Conservation (phyloP, 2,888 invertebrate genomes). For the Thereva nobilitata region DNA sequence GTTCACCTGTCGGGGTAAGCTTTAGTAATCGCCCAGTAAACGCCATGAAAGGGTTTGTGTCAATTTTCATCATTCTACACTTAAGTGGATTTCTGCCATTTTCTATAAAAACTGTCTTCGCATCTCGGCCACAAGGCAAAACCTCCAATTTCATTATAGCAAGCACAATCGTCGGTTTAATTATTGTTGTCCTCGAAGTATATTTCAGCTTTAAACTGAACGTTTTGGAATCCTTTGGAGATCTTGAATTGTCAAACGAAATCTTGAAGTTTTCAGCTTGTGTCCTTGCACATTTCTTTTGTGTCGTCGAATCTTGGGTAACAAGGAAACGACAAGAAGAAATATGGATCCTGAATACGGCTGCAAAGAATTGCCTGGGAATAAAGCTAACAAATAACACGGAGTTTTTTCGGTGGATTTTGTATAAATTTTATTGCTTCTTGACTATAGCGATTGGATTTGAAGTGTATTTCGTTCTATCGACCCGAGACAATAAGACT, state of each 20-base stretch:
- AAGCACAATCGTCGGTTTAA: not conserved
- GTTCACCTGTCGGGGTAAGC: no score
- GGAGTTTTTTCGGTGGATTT: not conserved
- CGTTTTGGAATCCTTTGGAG: not conserved
- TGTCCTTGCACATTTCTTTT: slow-evolving; percentile 9
- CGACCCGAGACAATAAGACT: not conserved
- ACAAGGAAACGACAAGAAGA: slow-evolving; percentile 7
- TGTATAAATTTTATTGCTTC: slow-evolving; percentile 5
- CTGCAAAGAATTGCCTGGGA: not conserved
- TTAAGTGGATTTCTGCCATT: no score
- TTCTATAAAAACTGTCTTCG: no score
- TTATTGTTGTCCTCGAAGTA: not conserved
- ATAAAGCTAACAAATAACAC: not conserved
- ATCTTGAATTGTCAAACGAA: slow-evolving; percentile 7
- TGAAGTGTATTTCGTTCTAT: not conserved
- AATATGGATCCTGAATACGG: slow-evolving; percentile 11
- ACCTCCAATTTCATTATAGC: no score
- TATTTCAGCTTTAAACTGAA: not conserved
- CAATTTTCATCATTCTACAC: no score
- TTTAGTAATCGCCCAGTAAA: no score
- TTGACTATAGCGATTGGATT: not conserved
- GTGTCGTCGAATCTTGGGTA: slow-evolving; percentile 2
- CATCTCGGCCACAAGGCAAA: no score
- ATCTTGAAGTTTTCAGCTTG: slow-evolving; percentile 9
- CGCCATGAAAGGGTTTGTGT: no score